phyloP scores from a whole-genome alignment of 2,113 vertebrate genomes.

The Albula glossodonta region DNA sequence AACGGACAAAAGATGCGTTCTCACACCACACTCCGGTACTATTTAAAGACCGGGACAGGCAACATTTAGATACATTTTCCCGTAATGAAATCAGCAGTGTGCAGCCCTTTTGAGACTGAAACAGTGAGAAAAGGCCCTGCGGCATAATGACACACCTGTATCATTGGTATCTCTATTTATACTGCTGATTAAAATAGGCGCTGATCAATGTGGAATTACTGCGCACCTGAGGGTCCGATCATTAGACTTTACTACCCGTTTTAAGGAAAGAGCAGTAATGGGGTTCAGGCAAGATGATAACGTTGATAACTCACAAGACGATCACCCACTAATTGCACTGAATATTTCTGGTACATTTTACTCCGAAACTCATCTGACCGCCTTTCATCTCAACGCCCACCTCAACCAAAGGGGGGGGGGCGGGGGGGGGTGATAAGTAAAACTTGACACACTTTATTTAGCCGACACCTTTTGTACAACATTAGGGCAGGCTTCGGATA shows the following conservation, averaged over 20 bases:
- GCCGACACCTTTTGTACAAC: too few relatives aligned
- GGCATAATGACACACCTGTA: background rate
- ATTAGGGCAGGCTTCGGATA: too few relatives aligned
- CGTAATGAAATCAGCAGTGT: background rate
- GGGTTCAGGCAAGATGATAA: background rate
- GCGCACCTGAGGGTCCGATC: constrained; percentile 28
- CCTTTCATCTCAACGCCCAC: too few relatives aligned
- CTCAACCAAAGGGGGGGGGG: too few relatives aligned
- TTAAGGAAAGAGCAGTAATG: background rate
- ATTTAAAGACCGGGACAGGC: background rate
- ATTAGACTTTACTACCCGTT: background rate
- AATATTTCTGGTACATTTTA: too few relatives aligned
- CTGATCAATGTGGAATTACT: constrained; percentile 58
- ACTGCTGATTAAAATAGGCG: constrained; percentile 58
- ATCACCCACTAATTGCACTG: too few relatives aligned
- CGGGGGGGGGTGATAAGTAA: too few relatives aligned
- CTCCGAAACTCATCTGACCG: too few relatives aligned
- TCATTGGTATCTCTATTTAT: constrained; percentile 25
- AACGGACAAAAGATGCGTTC: background rate
- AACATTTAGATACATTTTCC: background rate
- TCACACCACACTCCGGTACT: background rate
- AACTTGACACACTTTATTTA: too few relatives aligned
- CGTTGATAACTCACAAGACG: background rate
- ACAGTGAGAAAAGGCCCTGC: background rate
- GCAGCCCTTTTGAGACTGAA: background rate